phyloP scores from a whole-genome alignment of 1,140 invertebrate genomes.

The Drosophila tani region DNA sequence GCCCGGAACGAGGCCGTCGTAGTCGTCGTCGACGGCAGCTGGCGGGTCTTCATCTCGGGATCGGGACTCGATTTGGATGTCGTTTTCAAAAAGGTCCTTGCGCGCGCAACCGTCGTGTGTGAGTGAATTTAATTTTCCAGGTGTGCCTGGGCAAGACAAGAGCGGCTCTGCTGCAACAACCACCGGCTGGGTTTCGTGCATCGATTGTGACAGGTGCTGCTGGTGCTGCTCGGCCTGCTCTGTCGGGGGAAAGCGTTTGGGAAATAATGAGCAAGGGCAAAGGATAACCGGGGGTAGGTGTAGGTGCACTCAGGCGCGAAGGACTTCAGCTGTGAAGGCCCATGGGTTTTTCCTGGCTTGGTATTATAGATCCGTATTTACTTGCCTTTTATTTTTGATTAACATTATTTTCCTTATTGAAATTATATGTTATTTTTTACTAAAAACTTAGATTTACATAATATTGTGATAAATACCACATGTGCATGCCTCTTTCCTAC shows the following conservation, averaged over 20 bases:
- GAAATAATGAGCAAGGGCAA: no score
- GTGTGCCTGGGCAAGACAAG: not conserved
- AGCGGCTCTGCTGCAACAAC: conserved; percentile 10
- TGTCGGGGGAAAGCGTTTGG: not conserved
- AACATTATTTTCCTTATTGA: no score
- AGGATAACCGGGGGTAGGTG: not conserved
- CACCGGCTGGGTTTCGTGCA: conserved; percentile 9
- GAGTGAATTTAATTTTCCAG: conserved; percentile 4
- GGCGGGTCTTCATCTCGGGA: conserved; percentile 27
- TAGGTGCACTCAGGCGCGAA: conserved; percentile 18
- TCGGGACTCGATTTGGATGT: not conserved
- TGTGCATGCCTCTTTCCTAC: not conserved
- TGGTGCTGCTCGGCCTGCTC: not conserved
- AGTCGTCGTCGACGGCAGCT: conserved; percentile 7
- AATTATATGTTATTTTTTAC: no score
- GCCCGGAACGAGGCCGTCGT: conserved; percentile 21
- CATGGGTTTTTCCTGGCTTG: no score
- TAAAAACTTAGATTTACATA: no score
- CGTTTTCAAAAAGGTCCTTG: not conserved
- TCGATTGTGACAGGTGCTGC: conserved; percentile 7
- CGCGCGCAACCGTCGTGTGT: not conserved
- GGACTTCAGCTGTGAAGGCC: not conserved
- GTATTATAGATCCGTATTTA: no score
- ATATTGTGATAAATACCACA: no score
- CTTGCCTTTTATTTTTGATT: no score